Percentiles rank a stretch among this genome's conserved stretches.
Conservation (phyloP, 2,888 invertebrate species). For the Amiota mariae region DNA sequence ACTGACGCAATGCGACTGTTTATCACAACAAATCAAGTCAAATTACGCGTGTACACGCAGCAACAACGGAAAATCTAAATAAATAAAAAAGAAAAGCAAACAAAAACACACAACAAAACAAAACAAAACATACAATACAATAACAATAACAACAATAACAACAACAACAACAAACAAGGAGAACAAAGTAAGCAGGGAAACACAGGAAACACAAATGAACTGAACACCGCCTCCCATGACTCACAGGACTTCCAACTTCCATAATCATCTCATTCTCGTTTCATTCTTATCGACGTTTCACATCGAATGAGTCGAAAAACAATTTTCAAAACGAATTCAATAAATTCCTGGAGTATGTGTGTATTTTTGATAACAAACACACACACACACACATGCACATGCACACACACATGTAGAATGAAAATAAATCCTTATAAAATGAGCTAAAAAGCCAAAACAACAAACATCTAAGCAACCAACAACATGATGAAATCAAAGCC, state of each 20-base stretch:
- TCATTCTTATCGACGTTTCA: not conserved
- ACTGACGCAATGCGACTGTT: constrained; percentile 22
- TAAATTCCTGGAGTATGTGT: not conserved
- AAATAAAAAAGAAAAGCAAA: constrained; percentile 18
- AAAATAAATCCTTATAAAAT: not conserved
- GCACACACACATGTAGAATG: not conserved
- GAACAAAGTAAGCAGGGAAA: constrained; percentile 27
- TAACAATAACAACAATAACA: constrained; percentile 3
- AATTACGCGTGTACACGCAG: constrained; percentile 55
- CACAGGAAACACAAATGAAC: constrained; percentile 19
- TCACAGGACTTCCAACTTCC: no score
- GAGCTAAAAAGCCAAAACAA: not conserved
- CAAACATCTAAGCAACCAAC: not conserved
- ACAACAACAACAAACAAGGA: constrained; percentile 45
- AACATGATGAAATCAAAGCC: not conserved
- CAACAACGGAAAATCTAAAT: constrained; percentile 23
- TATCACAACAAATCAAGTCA: constrained; percentile 60
- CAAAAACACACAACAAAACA: constrained; percentile 10
- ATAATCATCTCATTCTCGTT: no score
- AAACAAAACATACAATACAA: not conserved
- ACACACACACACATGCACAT: no score
- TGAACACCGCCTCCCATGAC: no score
- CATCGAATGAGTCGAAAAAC: not conserved
- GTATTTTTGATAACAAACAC: not conserved
- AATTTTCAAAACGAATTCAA: constrained; percentile 18